Base-by-base conservation (phyloP, 2,888 invertebrate species). In the Bedellia somnulentella region DNA sequence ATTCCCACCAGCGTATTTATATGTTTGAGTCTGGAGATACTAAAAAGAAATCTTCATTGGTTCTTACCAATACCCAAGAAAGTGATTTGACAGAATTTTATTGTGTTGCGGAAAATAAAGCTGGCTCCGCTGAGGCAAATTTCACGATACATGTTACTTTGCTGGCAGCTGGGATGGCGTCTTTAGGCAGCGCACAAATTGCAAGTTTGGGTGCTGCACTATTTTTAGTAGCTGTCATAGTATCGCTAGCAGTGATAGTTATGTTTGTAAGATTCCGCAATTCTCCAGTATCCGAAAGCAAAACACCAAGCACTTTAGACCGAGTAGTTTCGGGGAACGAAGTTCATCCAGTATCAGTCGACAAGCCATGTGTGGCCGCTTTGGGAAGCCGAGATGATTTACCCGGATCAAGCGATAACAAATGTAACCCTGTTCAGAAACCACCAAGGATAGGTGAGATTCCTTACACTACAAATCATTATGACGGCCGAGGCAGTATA, bases 101-200 rank as follows among this genome's bases (percentile, higher is more conserved):
- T 56, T 93, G 93, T 59, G 86, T 91, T 2, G 93, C 93, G 5
- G 91, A 92, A 60, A 94, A 93, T 61, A 84, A 87, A 36, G 93
- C 90, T 3, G 93, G 93, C 13, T 87, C 83, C 47, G 87, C 88
- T 17, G 91, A 91, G 67, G 89, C 90, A 9, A 93, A 93, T 61
- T 93, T 93, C 50, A 93, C 93, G 21, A 77, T 93, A 23, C 87
- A 88, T 50, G 88, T 93, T 31, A 83, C 86, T 30, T 81, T 88
- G 63, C 71, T 85, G 34, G 80, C 88, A 26, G 87, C 86, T 15
- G 89, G 90, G 29, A 87, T 90, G 80, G 86, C 87, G 2, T 86
- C 87, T 1, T 63, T 93, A 35, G 90, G 88, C 27, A 87, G 86
- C 39, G 88, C 90, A 5, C 91, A 92, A 57, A 90, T 92, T 44